Conservation (phyloP, 2,113 vertebrate species). For the Aramus guarauna region DNA sequence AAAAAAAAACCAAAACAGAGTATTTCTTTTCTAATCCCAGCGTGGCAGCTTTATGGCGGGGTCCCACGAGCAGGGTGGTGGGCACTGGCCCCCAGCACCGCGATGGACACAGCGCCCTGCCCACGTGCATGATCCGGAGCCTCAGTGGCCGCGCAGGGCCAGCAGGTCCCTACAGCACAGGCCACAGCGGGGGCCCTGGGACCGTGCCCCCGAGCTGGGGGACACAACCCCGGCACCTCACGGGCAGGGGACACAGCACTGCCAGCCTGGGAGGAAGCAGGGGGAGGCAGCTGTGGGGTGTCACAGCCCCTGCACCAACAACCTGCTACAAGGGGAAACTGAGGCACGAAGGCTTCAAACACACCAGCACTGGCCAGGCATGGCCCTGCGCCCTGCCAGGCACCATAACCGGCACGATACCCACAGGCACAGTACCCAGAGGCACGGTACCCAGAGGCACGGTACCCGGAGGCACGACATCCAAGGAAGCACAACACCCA, state of each 20-base stretch:
- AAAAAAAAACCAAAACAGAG: not conserved
- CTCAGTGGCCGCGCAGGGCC: accelerated
- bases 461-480: not conserved
- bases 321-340: accelerated
- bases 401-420: not conserved
- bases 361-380: accelerated
- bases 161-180: not conserved
- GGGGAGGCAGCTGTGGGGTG: not conserved
- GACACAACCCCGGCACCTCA: not conserved
- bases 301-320: not conserved
- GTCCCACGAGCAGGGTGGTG: not conserved
- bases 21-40: not conserved
- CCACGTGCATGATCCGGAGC: accelerated
- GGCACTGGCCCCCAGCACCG: not conserved
- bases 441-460: too few species aligned
- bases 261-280: not conserved
- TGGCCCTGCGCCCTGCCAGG: not conserved
- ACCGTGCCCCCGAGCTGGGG: not conserved
- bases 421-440: not conserved
- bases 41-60: not conserved
- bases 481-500: not conserved
- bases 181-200: accelerated
- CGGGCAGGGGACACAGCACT: not conserved
- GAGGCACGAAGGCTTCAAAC: not conserved
- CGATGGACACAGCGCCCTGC: not conserved